Conservation (phyloP, 2,797 vertebrate genomes). For the Heteromormyrus szaboi region DNA sequence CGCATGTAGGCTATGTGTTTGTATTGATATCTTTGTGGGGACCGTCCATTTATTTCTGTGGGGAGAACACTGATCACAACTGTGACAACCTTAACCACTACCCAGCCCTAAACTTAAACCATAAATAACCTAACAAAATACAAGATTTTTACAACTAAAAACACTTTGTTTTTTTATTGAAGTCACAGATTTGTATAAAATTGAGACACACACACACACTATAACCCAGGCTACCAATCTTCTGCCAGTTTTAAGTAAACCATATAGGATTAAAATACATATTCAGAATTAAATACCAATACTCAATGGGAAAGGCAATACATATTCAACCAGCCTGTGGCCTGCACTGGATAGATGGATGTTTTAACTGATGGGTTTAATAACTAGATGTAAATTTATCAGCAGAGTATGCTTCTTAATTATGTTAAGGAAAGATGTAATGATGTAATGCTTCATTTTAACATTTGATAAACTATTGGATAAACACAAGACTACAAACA, state of each 20-base stretch:
- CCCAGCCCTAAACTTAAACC: not conserved
- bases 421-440: not conserved
- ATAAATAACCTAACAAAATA: not conserved
- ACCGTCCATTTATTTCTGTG: not conserved
- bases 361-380: not conserved
- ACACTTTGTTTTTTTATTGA: not conserved
- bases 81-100: not conserved
- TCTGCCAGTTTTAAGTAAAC: not conserved
- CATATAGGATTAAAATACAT: not conserved
- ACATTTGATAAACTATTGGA: not conserved
- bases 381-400: not conserved
- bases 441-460: not conserved
- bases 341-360: not conserved
- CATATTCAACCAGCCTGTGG: not conserved
- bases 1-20: not conserved
- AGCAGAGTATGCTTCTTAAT: not conserved
- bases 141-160: not conserved
- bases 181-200: not conserved
- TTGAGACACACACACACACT: not conserved
- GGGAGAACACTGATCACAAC: not conserved
- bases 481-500: not conserved
- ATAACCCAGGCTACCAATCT: not conserved
- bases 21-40: not conserved
- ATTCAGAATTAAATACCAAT: not conserved
- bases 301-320: not conserved